Conservation (phyloP, 2,797 vertebrate species). For the Phoeniculus purpureus region DNA sequence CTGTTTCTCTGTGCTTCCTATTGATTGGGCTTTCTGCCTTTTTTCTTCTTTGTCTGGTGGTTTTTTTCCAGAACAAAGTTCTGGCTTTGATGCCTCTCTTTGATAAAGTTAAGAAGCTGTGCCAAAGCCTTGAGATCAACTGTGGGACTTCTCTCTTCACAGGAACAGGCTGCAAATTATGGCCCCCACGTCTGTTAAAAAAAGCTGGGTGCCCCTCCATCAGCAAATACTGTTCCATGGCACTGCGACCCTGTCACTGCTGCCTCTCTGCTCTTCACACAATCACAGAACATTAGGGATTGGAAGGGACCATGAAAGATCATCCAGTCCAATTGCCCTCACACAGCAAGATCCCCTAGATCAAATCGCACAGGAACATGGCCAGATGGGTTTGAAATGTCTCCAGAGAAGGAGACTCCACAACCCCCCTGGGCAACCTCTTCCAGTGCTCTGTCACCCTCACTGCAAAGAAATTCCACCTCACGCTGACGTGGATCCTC, state of each 20-base stretch:
- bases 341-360: no score
- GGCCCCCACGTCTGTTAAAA: conserved; percentile 16
- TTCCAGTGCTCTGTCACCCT: no score
- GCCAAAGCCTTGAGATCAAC: conserved; percentile 56
- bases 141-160: conserved; percentile 55
- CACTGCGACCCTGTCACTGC: background rate
- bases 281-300: no score
- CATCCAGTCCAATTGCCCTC: no score
- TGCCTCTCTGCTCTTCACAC: background rate
- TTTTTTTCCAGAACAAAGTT: conserved; percentile 9
- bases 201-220: conserved; percentile 34
- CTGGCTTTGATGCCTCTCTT: conserved; percentile 47
- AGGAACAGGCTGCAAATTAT: conserved; percentile 35
- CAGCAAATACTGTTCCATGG: conserved; percentile 23
- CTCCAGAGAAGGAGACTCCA: no score
- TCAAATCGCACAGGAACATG: no score
- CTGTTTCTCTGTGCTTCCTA: conserved; percentile 42
- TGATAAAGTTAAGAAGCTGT: conserved; percentile 67
- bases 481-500: no score
- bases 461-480: no score
- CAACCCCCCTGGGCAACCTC: no score
- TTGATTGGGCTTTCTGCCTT: conserved; percentile 38
- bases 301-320: no score
- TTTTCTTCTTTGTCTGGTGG: background rate
- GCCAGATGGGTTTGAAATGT: no score